Evolutionary conservation across 2,797 vertebrate species (phyloP), one percentile per base, ranked within the genome.

Genomic region (Xiphorhynchus erythropygius): DNA sequence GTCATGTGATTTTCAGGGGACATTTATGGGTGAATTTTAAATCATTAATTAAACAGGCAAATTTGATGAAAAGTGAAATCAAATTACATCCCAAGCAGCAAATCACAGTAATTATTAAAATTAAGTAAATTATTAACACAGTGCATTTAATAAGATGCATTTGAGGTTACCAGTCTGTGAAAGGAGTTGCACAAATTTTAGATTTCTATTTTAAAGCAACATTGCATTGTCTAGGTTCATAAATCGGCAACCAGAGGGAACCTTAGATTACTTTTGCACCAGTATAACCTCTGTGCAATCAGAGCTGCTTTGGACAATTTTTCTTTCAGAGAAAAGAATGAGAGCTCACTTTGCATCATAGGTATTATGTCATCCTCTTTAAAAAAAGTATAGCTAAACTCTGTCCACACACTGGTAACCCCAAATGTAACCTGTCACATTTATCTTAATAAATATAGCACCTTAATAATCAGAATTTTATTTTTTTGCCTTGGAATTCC

Each of bases 401-500:
- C 81, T 71, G 93, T 13, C 49, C 57, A 55, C 32, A 57, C n/a
- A 24, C 47, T 77, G 10, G 30, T 55, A 89, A 70, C 23, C 23
- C 39, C 50, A 86, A 75, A 68, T 41, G 16, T 49, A 84, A 69
- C 11, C 18, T 24, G n/a, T 39, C 25, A 50, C 23, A 35, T 84
- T 86, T 87, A 11, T 87, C 62, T 63, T 53, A 74, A 73, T 76
- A 86, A 85, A 79, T 44, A 21, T 39, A 67, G 69, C 47, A 60
- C 17, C 56, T 75, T 78, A 69, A 82, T 87, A 78, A 78, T 39
- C 60, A 89, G 63, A 84, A 91, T 90, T 92, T 94, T 86, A 65
- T 27, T n/a, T 42, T 35, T 91, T 82, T 10, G 46, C 37, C 55
- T 95, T 95, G 86, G 52, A 96, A 91, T 94, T 94, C 62, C 57